Conservation (phyloP, 2,113 vertebrate genomes). For the Campylorhamphus procurvoides region DNA sequence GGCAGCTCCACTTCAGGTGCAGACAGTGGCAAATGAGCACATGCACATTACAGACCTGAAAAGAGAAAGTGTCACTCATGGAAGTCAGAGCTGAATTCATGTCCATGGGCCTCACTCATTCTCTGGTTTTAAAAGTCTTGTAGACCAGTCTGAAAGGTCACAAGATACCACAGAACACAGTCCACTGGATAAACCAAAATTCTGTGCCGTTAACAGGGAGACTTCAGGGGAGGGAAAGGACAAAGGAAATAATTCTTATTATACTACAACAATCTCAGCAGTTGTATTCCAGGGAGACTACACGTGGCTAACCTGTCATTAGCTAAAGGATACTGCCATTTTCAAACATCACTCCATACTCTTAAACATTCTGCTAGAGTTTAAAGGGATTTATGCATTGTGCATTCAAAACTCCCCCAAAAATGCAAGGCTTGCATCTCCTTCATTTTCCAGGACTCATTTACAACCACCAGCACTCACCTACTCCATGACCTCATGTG, state of each 20-base stretch:
- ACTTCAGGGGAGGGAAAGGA: neutral
- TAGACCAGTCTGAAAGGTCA: neutral
- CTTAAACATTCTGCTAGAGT: neutral
- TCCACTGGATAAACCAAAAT: neutral
- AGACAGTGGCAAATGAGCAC: neutral
- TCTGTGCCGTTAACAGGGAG: neutral
- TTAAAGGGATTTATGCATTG: neutral
- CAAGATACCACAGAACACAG: neutral
- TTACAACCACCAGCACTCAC: neutral
- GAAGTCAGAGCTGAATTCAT: neutral
- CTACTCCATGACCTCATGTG: neutral
- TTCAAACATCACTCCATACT: neutral
- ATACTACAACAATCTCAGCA: neutral
- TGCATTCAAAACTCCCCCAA: neutral
- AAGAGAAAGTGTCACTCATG: neutral
- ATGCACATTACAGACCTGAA: neutral
- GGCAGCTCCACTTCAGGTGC: neutral
- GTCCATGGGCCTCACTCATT: neutral
- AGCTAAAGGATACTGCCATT: neutral
- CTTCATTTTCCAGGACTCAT: neutral
- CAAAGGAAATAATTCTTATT: neutral
- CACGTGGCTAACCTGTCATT: neutral
- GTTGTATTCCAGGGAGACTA: neutral
- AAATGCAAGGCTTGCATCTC: neutral
- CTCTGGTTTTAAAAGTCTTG: neutral